A percentile compares a stretch with the other conserved stretches of the same genome.
Conservation (phyloP, 2,113 vertebrate genomes). For the Labrus mixtus region DNA sequence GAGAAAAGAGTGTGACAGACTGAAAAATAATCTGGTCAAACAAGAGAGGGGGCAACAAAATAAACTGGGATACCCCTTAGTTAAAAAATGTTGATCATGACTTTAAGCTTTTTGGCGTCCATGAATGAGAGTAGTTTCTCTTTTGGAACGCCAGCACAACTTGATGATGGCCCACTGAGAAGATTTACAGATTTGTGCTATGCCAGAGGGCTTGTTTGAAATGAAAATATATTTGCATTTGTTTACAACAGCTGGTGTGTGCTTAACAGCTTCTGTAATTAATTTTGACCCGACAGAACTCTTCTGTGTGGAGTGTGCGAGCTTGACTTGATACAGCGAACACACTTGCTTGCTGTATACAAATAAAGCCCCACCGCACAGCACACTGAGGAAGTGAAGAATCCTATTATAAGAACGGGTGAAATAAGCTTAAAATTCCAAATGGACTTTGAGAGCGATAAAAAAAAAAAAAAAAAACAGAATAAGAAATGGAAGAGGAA, state of each 20-base stretch:
- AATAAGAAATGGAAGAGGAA: neutral
- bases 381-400: constrained; percentile 42
- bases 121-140: constrained; percentile 62
- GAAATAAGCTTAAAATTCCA: constrained; percentile 70
- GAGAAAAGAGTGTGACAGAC: constrained; percentile 21
- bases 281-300: constrained; percentile 80
- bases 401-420: constrained; percentile 56
- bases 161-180: constrained; percentile 53
- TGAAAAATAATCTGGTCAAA: neutral
- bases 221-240: constrained; percentile 81
- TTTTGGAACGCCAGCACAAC: constrained; percentile 52
- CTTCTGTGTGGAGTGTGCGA: constrained; percentile 51
- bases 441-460: constrained; percentile 45
- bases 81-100: constrained; percentile 38
- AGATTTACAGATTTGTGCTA: constrained; percentile 61
- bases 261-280: constrained; percentile 82
- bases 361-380: constrained; percentile 25
- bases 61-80: constrained; percentile 36
- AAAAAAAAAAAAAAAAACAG: constrained; percentile 2
- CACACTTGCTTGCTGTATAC: constrained; percentile 33
- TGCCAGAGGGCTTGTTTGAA: constrained; percentile 75
- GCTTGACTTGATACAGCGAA: constrained; percentile 57
- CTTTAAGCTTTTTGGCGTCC: constrained; percentile 35
- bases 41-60: constrained; percentile 24
- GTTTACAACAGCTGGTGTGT: constrained; percentile 83